phyloP scores from a whole-genome alignment of 2,888 invertebrate genomes.

The Kuschelorhynchus macadamiae region DNA sequence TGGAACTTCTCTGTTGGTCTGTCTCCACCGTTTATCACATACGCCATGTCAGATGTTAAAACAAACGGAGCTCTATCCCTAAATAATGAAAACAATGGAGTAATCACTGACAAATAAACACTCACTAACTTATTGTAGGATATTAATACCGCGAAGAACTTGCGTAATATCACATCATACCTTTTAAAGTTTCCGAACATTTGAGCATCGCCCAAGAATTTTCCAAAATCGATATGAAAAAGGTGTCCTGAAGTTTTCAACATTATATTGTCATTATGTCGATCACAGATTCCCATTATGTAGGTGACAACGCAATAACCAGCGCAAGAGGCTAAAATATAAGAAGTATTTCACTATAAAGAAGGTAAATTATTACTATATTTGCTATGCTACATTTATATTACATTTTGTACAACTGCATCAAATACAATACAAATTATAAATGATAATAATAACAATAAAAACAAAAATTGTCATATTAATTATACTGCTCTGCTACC shows the following conservation, averaged over 20 bases:
- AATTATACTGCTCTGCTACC: no score
- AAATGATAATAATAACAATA: no score
- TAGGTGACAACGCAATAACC: conserved; percentile 99
- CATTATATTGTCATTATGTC: conserved; percentile 99
- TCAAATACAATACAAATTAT: no score
- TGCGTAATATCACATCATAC: conserved; percentile 73
- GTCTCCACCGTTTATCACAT: conserved; percentile 98
- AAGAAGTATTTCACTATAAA: no score
- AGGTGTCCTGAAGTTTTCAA: conserved; percentile 97
- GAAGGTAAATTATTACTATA: no score
- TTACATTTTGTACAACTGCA: no score
- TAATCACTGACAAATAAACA: no score
- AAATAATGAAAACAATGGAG: conserved; percentile 54
- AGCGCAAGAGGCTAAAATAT: conserved; percentile 92
- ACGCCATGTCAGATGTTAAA: conserved; percentile 98
- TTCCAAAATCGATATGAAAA: conserved; percentile 99
- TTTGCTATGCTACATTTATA: no score
- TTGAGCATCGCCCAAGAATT: conserved; percentile 96
- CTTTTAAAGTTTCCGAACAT: conserved; percentile 97
- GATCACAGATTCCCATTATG: conserved; percentile 96
- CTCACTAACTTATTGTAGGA: no score
- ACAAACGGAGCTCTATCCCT: conserved; percentile 99
- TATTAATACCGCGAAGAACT: no score
- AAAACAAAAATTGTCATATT: no score
- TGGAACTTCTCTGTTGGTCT: conserved; percentile 94